Evolutionary conservation across 2,113 vertebrate species (phyloP).

Genomic region (Ciconia boyciana): DNA sequence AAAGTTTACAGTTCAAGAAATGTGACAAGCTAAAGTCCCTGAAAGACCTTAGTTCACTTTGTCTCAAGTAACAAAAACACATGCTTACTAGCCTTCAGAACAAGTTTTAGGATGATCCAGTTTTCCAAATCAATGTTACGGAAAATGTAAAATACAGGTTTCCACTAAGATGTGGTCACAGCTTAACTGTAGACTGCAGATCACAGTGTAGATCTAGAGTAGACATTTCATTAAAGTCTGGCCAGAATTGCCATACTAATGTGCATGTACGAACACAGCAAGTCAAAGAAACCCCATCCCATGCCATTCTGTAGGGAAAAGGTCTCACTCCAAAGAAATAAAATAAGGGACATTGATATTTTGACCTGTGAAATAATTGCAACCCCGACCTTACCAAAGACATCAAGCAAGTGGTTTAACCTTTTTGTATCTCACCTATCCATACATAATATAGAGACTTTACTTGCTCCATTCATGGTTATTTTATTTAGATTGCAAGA

Average conservation of each 20-base stretch:
- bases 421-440: not conserved
- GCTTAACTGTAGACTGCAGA: not conserved
- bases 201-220: not conserved
- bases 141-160: not conserved
- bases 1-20: not conserved
- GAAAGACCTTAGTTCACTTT: not conserved
- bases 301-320: not conserved
- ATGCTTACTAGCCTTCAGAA: not conserved
- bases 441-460: not conserved
- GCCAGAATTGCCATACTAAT: not conserved
- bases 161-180: not conserved
- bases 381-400: not conserved
- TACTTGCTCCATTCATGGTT: not conserved
- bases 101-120: not conserved
- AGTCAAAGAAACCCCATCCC: not conserved
- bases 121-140: not conserved
- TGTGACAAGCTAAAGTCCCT: not conserved
- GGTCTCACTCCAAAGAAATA: not conserved
- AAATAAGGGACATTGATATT: not conserved
- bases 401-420: not conserved
- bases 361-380: not conserved
- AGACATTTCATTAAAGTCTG: not conserved
- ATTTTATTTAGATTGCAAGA: not conserved
- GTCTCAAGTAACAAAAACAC: not conserved
- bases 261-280: not conserved